Evolutionary conservation across 92 coral and sea anemone species (phyloP), one percentile per base, ranked within the genome.

Genomic region (Palythoa heliodiscus): DNA sequence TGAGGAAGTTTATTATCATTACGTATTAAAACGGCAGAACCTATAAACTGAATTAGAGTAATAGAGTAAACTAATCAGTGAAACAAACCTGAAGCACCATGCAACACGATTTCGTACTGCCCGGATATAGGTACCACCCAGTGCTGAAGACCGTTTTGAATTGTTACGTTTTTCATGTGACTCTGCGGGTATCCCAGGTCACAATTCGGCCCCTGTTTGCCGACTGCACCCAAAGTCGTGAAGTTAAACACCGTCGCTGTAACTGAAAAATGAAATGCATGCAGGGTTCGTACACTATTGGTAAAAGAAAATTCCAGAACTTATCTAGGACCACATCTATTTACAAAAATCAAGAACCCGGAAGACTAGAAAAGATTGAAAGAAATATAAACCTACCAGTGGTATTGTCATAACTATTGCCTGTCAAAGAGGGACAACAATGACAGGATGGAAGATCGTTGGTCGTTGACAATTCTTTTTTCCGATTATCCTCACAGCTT

Each of bases 211-310:
- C 83, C 83, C 23, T 63, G 23, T 38, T 64, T 78, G 20, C 83
- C 83, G 58, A 78, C 43, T 35, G 83, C 83, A 61, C 83, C 83
- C 83, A 78, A 37, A 15, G 83, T 64, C 7, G 83, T 78, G 39
- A 78, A 78, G 25, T 63, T 78, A 52, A 78, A 78, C 58, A 78
- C 73, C 20, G 50, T 48, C 55, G 2, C 72, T 78, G n/a, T 19
- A 63, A 60, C 22, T 63, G 10, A 63, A 63, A 16, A 63, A 11
- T 16, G 15, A 54, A 11, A 54, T 54, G 60, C 11, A 54, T 54
- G 1, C 35, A 29, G 35, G 1, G 35, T 29, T 29, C 35, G 35
- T 29, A 29, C 35, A 29, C 35, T 29, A 29, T 52, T 1, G 52
- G 17, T 24, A 19, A 12, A 38, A 20, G 19, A 38, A 17, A 71